Conservation (phyloP, 2,888 invertebrate genomes). For the Onthophagus sagittarius region DNA sequence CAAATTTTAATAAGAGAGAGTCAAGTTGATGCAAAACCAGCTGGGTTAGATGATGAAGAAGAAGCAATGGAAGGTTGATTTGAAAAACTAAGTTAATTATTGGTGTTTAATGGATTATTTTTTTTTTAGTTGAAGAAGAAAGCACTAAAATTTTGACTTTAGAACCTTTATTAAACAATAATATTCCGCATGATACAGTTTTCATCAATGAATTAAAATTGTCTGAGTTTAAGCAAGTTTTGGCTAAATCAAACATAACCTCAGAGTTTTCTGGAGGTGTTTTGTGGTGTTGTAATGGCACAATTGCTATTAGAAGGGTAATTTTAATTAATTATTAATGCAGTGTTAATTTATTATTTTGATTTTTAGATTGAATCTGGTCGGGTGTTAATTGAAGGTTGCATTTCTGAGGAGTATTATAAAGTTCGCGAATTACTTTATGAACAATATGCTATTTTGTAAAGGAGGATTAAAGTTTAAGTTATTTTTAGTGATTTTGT, state of each 20-base stretch:
- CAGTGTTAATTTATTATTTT: not conserved
- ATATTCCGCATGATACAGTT: conserved; percentile 73
- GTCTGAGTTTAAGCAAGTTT: conserved; percentile 82
- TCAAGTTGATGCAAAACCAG: conserved; percentile 55
- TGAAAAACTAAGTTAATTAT: not conserved
- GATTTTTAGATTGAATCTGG: conserved; percentile 81
- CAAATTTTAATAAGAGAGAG: conserved; percentile 63
- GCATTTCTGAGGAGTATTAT: conserved; percentile 91
- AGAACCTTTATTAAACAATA: conserved; percentile 59
- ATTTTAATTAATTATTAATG: conserved; percentile 14
- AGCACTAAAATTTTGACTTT: conserved; percentile 64
- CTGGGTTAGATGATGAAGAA: conserved; percentile 49
- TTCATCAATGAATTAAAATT: conserved; percentile 92
- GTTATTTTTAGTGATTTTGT: not conserved
- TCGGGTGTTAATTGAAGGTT: conserved; percentile 89
- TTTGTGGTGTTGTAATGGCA: conserved; percentile 89
- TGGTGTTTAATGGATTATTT: not conserved
- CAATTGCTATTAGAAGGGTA: conserved; percentile 79
- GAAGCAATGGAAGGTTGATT: conserved; percentile 48
- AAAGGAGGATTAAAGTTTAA: conserved; percentile 34
- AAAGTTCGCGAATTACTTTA: conserved; percentile 89
- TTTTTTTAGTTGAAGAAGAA: conserved; percentile 48
- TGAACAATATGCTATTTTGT: conserved; percentile 95
- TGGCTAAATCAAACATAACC: conserved; percentile 68
- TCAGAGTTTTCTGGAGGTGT: conserved; percentile 91